A percentile compares a stretch with the other conserved stretches of the same genome.
These are phyloP conservation scores for Crepidodera aurea DNA, from an alignment of 2,888 invertebrate species.

Conservation along the genomic window DNA sequence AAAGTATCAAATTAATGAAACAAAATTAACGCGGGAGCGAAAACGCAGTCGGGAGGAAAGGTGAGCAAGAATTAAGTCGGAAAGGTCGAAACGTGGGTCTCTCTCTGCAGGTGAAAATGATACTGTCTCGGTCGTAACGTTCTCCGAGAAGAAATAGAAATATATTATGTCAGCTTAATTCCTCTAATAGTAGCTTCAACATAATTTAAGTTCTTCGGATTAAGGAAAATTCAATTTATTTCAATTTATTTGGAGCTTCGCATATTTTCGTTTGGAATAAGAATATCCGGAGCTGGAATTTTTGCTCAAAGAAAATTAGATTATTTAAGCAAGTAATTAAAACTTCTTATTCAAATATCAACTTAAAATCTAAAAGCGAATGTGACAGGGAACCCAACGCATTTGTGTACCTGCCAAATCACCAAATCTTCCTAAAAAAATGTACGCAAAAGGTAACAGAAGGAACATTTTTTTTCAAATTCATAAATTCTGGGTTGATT, in stretches of 20 bases:
- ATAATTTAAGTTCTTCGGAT: constrained; percentile 12
- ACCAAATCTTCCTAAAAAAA: too few relatives aligned
- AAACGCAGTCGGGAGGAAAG: constrained; percentile 4
- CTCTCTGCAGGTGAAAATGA: constrained; percentile 3
- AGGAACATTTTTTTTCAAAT: too few relatives aligned
- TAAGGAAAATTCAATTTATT: constrained; percentile 2
- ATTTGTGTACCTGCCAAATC: too few relatives aligned
- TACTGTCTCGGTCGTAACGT: constrained; percentile 1
- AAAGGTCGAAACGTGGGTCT: constrained; percentile 6
- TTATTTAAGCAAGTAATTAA: too few relatives aligned
- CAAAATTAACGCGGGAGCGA: constrained; percentile 27
- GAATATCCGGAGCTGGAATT: not conserved
- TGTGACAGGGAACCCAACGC: too few relatives aligned
- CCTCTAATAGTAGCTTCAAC: constrained; percentile 1
- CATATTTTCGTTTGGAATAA: not conserved
- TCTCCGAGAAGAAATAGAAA: constrained; percentile 4
- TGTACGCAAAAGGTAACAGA: too few relatives aligned
- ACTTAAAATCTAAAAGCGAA: too few relatives aligned
- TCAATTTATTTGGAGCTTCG: not conserved
- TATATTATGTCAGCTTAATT: constrained; percentile 16
- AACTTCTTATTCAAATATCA: too few relatives aligned
- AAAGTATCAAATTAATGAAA: constrained; percentile 42
- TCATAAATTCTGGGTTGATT: too few relatives aligned
- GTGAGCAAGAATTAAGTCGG: constrained; percentile 11
- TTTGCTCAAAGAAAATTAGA: too few relatives aligned